These are phyloP conservation scores for Lethenteron camtschaticum DNA, from an alignment of 2,113 vertebrate species.

Conservation along the genomic window DNA sequence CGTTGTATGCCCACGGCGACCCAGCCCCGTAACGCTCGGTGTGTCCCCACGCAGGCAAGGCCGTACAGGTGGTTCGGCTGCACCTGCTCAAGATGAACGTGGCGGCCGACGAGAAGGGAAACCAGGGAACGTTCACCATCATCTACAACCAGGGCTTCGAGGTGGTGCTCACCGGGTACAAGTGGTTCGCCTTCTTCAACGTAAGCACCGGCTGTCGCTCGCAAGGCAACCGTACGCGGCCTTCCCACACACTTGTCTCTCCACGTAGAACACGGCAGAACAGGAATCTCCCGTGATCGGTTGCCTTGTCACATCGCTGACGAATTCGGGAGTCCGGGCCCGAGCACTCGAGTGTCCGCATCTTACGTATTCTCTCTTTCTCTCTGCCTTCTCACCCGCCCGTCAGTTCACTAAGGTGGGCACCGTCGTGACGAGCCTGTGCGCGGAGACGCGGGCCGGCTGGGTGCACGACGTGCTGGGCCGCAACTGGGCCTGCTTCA, in stretches of 20 bases:
- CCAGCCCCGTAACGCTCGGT: too few relatives aligned
- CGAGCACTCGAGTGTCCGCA: too few relatives aligned
- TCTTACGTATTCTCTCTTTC: too few relatives aligned
- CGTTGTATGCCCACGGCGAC: too few relatives aligned
- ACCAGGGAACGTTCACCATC: conserved; percentile 63
- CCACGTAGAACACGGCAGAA: too few relatives aligned
- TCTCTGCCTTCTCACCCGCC: too few relatives aligned
- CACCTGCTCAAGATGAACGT: conserved; percentile 46
- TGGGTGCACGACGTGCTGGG: conserved; percentile 81
- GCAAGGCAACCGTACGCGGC: too few relatives aligned
- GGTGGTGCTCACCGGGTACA: conserved; percentile 57
- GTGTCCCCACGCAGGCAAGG: conserved; percentile 23
- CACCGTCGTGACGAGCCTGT: conserved; percentile 44
- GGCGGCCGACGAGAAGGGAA: conserved; percentile 41
- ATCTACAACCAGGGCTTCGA: conserved; percentile 98
- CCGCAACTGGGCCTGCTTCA: conserved; percentile 78
- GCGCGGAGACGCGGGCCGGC: conserved; percentile 60
- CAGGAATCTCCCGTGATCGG: too few relatives aligned
- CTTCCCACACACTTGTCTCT: too few relatives aligned
- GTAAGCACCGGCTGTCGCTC: conserved; percentile 19
- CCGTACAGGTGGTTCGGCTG: conserved; percentile 27
- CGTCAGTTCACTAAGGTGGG: too few relatives aligned
- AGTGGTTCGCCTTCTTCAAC: conserved; percentile 95
- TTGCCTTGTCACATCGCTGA: too few relatives aligned
- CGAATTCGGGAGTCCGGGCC: too few relatives aligned